Base-by-base conservation (phyloP, 2,797 vertebrate genomes). In the Aotus griseimembra region DNA sequence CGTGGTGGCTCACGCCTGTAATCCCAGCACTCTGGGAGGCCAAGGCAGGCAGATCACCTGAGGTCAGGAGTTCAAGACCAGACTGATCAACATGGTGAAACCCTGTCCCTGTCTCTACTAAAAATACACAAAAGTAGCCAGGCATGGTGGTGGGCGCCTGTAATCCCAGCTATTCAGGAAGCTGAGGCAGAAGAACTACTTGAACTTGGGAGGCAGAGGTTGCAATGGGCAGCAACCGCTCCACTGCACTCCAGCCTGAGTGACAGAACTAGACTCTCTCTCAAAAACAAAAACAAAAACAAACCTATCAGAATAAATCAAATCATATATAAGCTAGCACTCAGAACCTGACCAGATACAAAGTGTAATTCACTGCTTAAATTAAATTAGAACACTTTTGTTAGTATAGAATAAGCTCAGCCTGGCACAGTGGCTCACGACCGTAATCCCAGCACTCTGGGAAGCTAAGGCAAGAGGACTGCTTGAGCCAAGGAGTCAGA, bases 311-410 rank as follows among this genome's bases (percentile, higher is more conserved):
- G 52, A 88, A 93, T 80, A 44, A 91, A 92, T 76, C 93, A 96
- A 81, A 80, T 9, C 44, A 90, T 81, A n/a, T 55, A 89, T 28
- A 33, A 84, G 86, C 48, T 41, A 82, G 67, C 50, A 81, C 33
- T 58, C 1, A 94, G 73, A 72, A 89, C 57, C 84, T 39, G 20
- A 94, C 50, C 19, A 94, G 94, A 91, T 50, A 92, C 39, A 89
- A 85, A 89, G 24, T 58, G n/a, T 90, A 61, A 95, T 52, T 84
- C 52, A 84, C 50, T 84, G 61, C 52, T 88, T 95, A 91, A 93
- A 90, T 90, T 93, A 94, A 94, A 30, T 88, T 36, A 80, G 33
- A 94, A 81, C 20, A 90, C 80, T 57, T 90, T 81, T 70, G 26
- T 81, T 92, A 92, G 61, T 52, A 94, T 17, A 64, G 55, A 93